Evolutionary conservation across 2,113 vertebrate species (phyloP).

Genomic region (Mormoops blainvillei): DNA sequence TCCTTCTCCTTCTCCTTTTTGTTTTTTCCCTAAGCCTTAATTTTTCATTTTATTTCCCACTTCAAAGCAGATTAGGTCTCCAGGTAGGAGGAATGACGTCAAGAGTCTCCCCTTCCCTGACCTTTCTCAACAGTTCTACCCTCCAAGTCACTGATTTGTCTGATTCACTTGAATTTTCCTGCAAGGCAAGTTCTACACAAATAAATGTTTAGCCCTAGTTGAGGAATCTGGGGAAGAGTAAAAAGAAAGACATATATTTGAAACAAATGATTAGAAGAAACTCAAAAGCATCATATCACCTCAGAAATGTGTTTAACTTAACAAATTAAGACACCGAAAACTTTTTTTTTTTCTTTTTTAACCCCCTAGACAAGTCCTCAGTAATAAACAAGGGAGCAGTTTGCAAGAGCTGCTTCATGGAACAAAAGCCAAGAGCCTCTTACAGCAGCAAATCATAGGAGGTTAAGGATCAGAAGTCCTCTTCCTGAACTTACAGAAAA

Average conservation of each 20-base stretch:
- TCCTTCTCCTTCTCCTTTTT: background rate
- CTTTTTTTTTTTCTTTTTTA: background rate
- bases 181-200: constrained; percentile 55
- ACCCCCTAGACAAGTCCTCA: background rate
- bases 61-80: background rate
- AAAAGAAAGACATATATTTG: constrained; percentile 17
- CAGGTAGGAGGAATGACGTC: background rate
- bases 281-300: background rate
- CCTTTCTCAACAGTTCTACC: constrained; percentile 14
- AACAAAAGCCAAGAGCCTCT: background rate
- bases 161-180: constrained; percentile 46
- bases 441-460: background rate
- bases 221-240: background rate
- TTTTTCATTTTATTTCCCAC: background rate
- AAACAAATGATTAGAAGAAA: constrained; percentile 29
- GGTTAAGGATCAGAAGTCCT: background rate
- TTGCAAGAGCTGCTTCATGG: background rate
- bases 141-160: background rate
- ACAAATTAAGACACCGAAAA: background rate
- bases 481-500: background rate
- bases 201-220: constrained; percentile 62
- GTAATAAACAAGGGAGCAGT: background rate
- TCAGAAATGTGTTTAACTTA: constrained; percentile 13
- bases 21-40: too few species aligned
- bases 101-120: background rate